Base-by-base conservation (phyloP, 2,888 invertebrate genomes). In the Ashinkailepas kermadecensis region DNA sequence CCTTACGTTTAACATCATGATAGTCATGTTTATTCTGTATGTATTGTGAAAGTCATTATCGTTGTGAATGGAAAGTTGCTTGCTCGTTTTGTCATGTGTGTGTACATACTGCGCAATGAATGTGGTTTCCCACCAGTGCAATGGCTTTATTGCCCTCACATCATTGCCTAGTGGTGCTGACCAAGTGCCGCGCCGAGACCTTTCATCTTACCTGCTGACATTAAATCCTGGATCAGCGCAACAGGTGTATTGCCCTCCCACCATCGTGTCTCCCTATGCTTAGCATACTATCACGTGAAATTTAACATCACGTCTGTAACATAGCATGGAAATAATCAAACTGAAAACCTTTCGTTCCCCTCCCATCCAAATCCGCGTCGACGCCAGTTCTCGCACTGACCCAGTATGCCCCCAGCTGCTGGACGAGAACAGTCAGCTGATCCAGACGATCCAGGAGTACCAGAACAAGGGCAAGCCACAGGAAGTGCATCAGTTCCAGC, bases 391-490 rank as follows among this genome's bases (percentile, higher is more conserved):
- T 6, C 13, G 11, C 64, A 64, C 21, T 18, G 13, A 70, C 67
- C 21, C 64, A 15, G 11, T 25, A 81, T 81, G 81, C 25, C 86
- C 86, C 62, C 86, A 97, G 91, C 93, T 99, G 92, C 90, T 99
- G 83, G 98, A 99, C 89, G 99, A 99, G 89, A 99, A 99, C 88
- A 95, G 95, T 85, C 96, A 97, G 87, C 90, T 99, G 78, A 98
- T 99, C 86, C 96, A 97, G 89, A 95, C 96, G 13, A 97, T 99
- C 86, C 95, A 96, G 88, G 98, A 99, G 85, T 97, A 93, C 89
- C 98, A 99, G 89, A 94, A 92, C 84, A 96, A 96, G 90, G 98
- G 97, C 83, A 97, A 97, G 88, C 90, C 93, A 39, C 93, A 94
- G 88, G 97, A 98, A 89, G 67, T 80, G 67, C 70, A 23, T 83